Evolutionary conservation across 2,888 invertebrate genomes (phyloP), one percentile per base, ranked within the genome.

Genomic region (Sepioteuthis lessoniana): DNA sequence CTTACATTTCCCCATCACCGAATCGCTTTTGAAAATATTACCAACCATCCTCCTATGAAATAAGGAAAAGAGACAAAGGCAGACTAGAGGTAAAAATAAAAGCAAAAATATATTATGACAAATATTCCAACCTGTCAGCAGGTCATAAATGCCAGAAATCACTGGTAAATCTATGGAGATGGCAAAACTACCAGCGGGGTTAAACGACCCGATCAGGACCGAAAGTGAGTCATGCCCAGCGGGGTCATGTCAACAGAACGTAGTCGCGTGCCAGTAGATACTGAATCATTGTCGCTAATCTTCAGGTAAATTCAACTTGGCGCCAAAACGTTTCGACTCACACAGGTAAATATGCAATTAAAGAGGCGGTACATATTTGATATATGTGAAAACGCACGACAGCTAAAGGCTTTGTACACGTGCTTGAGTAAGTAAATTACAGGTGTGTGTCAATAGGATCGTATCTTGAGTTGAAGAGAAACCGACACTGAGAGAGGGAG

Each of bases 311-410:
- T 35, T 76, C 76, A 19, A 35, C 76, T 76, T 76, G 76, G 35
- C 76, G 76, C 76, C 76, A 35, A n/a, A n/a, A 76, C 35, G 16
- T 76, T 76, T 76, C 76, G 19, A 19, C n/a, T 35, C 76, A 35
- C 76, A 76, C 76, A 76, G 76, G 76, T 76, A 35, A 76, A 76
- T n/a, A 76, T 76, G 35, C 76, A 76, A 76, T 76, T 76, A 76
- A 76, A 76, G 76, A 35, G n/a, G 16, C 76, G 13, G 76, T 16
- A 35, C 13, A 76, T 76, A 76, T 76, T 76, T 76, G 76, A 76
- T 76, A 16, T 76, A 76, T 76, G 76, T n/a, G 76, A 25, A 76
- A 35, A 76, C 13, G 76, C 76, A 76, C 76, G 76, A 35, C n/a
- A 35, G 35, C 35, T 76, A 76, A 13, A 2, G 10, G n/a, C 35